Evolutionary conservation across 2,113 vertebrate species (phyloP).

Genomic region (Ahaetulla prasina): DNA sequence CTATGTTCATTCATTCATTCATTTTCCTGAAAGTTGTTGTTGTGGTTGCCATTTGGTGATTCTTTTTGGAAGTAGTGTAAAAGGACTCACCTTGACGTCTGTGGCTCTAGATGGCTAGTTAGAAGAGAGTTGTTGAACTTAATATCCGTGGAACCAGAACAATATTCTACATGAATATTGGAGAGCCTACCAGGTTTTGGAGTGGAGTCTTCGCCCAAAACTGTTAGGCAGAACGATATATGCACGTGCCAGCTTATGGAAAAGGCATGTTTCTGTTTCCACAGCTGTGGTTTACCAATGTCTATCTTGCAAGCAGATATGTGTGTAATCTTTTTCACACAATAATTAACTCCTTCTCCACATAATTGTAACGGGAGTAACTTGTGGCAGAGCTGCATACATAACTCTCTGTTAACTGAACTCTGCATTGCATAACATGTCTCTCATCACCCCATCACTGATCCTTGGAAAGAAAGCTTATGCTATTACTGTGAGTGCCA

Average conservation of each 20-base stretch:
- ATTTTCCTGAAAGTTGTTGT: background rate
- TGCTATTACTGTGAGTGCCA: background rate
- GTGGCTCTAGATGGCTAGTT: background rate
- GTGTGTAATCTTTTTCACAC: background rate
- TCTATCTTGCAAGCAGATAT: background rate
- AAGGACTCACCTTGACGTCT: background rate
- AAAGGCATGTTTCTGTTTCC: background rate
- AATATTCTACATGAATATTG: background rate
- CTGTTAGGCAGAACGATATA: background rate
- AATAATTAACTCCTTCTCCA: background rate
- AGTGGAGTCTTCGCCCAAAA: background rate
- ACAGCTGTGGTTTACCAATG: background rate
- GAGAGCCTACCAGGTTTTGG: background rate
- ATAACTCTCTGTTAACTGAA: background rate
- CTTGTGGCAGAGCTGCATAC: background rate
- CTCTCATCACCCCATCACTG: background rate
- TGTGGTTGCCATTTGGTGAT: background rate
- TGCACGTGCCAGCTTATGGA: background rate
- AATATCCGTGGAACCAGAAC: background rate
- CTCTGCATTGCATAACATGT: background rate
- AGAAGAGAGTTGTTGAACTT: background rate
- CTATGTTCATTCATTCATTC: background rate
- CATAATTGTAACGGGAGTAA: background rate
- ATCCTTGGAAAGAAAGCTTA: background rate
- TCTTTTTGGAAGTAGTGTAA: background rate